Base-by-base conservation (phyloP, 2,797 vertebrate species). In the Selene dorsalis region DNA sequence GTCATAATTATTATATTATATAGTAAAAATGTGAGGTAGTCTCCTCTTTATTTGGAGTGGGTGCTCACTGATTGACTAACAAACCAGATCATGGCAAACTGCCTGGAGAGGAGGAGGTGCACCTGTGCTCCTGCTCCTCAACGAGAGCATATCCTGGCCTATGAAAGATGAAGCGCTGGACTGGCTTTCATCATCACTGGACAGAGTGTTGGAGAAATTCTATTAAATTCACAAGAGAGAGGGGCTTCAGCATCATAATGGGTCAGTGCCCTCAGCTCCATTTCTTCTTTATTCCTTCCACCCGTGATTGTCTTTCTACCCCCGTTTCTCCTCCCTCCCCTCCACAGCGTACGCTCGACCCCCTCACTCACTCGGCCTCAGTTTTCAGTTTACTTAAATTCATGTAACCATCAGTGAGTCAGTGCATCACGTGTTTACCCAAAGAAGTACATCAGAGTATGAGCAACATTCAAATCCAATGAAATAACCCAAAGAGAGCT, bases 161-260 rank as follows among this genome's bases (percentile, higher is more conserved):
- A 7, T 71, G 60, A 74, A 73, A 81, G 77, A 73, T 18, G 74
- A 75, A 74, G 64, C 73, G 35, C 70, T 7, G 50, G 39, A 30
- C 16, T 11, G 4, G 43, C 73, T 76, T 77, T 73, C 74, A 82
- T 77, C 48, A 6, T 6, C 39, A 24, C 63, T 26, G 39, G 32
- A 75, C n/a, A 59, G 52, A 67, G 43, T 53, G 17, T 48, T 38
- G 53, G 17, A 48, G 11, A 68, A 72, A 60, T 77, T 71, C 62
- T 57, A 61, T 73, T 74, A 69, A 66, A 82, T 43, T 61, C 26
- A 62, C 20, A 43, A 59, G 53, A 73, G 53, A 73, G 57, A 71
- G 8, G 17, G 20, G 53, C 65, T 64, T 26, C 1, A 2, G 41
- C 67, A 61, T 79, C 39, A 35, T 45, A 79, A 55, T 73, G 48